Evolutionary conservation across 2,888 invertebrate genomes (phyloP).

Genomic region (Agrotis puta): DNA sequence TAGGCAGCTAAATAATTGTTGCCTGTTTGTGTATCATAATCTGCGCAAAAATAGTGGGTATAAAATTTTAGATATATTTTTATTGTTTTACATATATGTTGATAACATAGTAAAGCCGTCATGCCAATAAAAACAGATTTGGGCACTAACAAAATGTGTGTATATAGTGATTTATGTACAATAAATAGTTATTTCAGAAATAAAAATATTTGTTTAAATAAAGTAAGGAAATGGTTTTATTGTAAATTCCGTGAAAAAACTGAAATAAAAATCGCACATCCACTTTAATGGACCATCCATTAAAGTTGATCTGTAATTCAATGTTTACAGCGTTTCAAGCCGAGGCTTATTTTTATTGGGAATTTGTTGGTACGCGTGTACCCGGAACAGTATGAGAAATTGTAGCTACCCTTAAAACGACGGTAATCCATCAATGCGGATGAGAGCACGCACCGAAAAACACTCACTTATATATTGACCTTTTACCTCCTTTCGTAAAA

Average conservation of each 20-base stretch:
- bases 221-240: too few species aligned
- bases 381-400: conserved; percentile 32
- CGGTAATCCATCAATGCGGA: conserved; percentile 51
- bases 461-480: conserved; percentile 13
- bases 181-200: too few species aligned
- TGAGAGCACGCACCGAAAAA: conserved; percentile 25
- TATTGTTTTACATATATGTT: too few species aligned
- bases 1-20: not conserved
- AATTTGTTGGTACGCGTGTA: conserved; percentile 32
- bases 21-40: not conserved
- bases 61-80: too few species aligned
- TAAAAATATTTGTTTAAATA: too few species aligned
- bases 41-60: too few species aligned
- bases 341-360: conserved; percentile 39
- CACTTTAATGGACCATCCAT: conserved; percentile 29
- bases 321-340: conserved; percentile 45
- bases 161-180: too few species aligned
- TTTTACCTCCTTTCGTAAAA: conserved; percentile 6
- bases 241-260: not conserved
- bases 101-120: too few species aligned
- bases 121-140: too few species aligned
- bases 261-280: conserved; percentile 5
- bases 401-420: conserved; percentile 38
- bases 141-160: too few species aligned
- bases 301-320: conserved; percentile 41